phyloP scores from a whole-genome alignment of 2,113 vertebrate genomes.

The Salvator merianae region DNA sequence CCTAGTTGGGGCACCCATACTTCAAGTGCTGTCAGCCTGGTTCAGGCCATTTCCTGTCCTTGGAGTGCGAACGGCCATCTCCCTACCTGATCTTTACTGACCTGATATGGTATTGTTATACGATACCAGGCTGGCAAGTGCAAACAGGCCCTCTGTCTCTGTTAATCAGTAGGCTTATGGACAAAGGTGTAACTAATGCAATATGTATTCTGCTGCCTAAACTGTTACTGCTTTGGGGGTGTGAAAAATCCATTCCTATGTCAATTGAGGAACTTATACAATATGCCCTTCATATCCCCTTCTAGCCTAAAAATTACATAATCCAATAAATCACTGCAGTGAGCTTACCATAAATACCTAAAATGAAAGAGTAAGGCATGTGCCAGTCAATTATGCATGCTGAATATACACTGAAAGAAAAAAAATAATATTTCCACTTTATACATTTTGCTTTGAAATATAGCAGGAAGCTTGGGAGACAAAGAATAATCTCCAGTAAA shows the following conservation, averaged over 20 bases:
- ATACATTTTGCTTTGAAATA: conserved; percentile 17
- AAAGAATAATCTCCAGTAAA: not conserved
- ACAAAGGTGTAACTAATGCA: not conserved
- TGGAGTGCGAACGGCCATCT: too few species aligned
- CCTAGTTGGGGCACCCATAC: too few species aligned
- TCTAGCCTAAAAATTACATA: not conserved
- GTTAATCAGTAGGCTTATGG: too few species aligned
- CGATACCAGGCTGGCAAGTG: too few species aligned
- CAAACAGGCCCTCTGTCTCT: too few species aligned
- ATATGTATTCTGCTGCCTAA: not conserved
- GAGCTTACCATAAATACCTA: conserved; percentile 1
- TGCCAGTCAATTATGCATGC: conserved; percentile 4
- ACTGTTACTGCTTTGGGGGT: not conserved
- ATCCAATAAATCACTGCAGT: not conserved
- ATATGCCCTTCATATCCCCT: conserved; percentile 4
- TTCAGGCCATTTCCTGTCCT: too few species aligned
- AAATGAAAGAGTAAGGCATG: not conserved
- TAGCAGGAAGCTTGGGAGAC: not conserved
- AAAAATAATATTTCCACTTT: not conserved
- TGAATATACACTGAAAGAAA: not conserved
- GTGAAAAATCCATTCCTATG: not conserved
- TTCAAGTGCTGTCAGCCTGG: too few species aligned
- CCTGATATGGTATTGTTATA: too few species aligned
- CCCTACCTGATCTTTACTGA: too few species aligned
- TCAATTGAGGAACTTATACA: not conserved